These are phyloP conservation scores for Dolichotis patagonum DNA, from an alignment of 2,113 vertebrate species.

Conservation along the genomic window DNA sequence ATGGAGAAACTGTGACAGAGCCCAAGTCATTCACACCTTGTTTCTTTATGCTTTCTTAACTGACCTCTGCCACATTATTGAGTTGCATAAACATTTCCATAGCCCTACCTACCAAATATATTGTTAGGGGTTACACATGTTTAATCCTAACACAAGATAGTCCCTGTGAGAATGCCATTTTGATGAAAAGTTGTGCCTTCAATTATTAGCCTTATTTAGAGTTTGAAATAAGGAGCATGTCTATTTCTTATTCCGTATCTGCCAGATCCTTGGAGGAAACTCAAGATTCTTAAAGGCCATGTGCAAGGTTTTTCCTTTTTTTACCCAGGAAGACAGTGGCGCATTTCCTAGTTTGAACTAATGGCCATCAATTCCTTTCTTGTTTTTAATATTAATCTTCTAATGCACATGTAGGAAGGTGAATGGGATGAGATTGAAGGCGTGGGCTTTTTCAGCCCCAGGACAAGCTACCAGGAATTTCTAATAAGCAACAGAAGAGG, in stretches of 20 bases:
- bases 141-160: not conserved
- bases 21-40: not conserved
- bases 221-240: not conserved
- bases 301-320: not conserved
- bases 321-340: not conserved
- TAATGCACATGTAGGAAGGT: not conserved
- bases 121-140: not conserved
- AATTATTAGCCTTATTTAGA: not conserved
- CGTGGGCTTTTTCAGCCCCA: not conserved
- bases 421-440: not conserved
- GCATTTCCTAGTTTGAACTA: not conserved
- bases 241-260: not conserved
- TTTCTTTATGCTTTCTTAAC: not conserved
- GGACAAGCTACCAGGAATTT: not conserved
- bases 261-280: not conserved
- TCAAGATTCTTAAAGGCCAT: not conserved
- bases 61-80: not conserved
- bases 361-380: not conserved
- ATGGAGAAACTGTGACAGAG: not conserved
- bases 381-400: not conserved
- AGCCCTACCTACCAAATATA: not conserved
- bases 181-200: not conserved
- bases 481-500: conserved; percentile 14
- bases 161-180: not conserved
- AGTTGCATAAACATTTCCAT: not conserved